These are phyloP conservation scores for Patella caerulea DNA, from an alignment of 2,888 invertebrate species.

Conservation along the genomic window DNA sequence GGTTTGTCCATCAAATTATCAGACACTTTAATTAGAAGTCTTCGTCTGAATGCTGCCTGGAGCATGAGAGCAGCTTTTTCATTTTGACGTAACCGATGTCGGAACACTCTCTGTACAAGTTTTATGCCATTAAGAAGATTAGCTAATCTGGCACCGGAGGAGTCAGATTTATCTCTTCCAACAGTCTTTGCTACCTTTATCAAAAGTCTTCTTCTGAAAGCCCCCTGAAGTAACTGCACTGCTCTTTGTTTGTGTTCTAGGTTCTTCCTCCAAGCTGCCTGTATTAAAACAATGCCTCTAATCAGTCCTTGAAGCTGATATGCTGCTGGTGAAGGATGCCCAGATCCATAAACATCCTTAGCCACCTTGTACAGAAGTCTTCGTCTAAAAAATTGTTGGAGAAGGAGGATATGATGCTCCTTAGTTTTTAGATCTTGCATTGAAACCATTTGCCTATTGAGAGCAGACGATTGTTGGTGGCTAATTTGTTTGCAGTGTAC, in stretches of 20 bases:
- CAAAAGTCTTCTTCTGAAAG: neutral
- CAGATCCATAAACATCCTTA: neutral
- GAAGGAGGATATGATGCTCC: neutral
- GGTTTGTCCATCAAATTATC: neutral
- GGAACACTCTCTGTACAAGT: neutral
- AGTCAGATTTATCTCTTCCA: neutral
- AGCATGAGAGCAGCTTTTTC: neutral
- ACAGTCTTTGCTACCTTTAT: neutral
- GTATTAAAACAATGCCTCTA: neutral
- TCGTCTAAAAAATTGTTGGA: neutral
- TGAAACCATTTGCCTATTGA: neutral
- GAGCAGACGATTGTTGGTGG: too few relatives aligned
- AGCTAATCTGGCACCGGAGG: neutral
- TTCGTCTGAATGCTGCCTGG: conserved; percentile 3
- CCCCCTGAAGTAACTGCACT: neutral
- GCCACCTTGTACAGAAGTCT: neutral
- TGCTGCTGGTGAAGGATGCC: neutral
- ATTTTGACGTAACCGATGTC: neutral
- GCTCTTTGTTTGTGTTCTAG: neutral
- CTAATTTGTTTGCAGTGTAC: too few relatives aligned
- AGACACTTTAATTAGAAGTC: neutral
- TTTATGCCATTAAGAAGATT: neutral
- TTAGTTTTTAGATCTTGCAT: neutral
- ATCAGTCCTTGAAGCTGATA: neutral
- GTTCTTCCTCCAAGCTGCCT: neutral